Conservation (phyloP, 2,888 invertebrate species). For the Heliconius sara region DNA sequence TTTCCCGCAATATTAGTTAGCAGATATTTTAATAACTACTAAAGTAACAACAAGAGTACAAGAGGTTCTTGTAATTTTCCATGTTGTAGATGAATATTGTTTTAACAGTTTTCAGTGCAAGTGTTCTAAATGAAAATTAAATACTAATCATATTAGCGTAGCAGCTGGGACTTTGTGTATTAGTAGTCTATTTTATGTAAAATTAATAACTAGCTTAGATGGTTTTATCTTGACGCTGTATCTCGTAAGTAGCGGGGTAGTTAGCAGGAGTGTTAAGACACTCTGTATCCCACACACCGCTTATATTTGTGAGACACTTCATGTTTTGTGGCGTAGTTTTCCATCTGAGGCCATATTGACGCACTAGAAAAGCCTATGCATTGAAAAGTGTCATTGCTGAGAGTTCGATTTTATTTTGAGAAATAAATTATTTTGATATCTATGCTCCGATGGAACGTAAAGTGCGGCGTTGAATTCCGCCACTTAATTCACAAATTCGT, state of each 20-base stretch:
- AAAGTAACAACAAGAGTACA: background rate
- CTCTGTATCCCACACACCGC: too few relatives aligned
- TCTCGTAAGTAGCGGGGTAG: too few relatives aligned
- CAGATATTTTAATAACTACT: constrained; percentile 20
- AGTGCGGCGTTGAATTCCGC: background rate
- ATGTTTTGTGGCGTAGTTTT: too few relatives aligned
- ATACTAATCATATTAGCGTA: background rate
- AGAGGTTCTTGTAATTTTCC: constrained; percentile 5
- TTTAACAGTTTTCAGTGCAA: background rate
- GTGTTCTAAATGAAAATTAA: background rate
- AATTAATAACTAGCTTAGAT: background rate
- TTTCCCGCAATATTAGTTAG: constrained; percentile 3
- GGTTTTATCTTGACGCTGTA: too few relatives aligned
- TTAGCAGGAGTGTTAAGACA: too few relatives aligned
- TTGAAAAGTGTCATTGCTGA: background rate
- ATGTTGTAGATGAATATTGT: constrained; percentile 4
- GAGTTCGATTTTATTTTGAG: background rate
- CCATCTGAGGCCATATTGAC: too few relatives aligned
- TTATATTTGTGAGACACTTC: too few relatives aligned
- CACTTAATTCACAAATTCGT: background rate
- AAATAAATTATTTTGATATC: too few relatives aligned
- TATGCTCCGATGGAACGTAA: background rate
- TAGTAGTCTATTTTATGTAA: background rate
- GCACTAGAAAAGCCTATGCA: too few relatives aligned
- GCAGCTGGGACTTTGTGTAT: background rate